These are phyloP conservation scores for Lathamus discolor DNA, from an alignment of 2,113 vertebrate genomes.

Conservation along the genomic window DNA sequence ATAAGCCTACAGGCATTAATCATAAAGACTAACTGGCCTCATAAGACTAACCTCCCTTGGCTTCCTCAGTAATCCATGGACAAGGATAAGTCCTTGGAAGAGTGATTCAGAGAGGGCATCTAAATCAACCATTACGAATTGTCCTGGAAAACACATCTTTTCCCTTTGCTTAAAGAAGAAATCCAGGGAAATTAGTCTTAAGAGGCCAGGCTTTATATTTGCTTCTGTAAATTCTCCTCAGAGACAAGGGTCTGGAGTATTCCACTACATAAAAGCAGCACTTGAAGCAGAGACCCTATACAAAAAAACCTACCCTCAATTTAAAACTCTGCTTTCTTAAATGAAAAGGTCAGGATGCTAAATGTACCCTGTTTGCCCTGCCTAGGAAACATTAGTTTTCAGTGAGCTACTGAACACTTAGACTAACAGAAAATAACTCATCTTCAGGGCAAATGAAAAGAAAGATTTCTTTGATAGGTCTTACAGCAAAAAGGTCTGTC, in stretches of 20 bases:
- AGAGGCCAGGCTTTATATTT: not conserved
- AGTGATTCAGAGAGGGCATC: not conserved
- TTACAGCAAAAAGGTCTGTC: not conserved
- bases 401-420: not conserved
- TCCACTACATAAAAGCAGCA: not conserved
- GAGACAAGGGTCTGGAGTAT: not conserved
- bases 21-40: constrained; percentile 23
- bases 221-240: not conserved
- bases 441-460: not conserved
- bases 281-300: not conserved
- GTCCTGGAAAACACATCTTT: not conserved
- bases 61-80: not conserved
- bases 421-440: not conserved
- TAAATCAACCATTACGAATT: not conserved
- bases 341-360: not conserved
- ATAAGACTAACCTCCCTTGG: constrained; percentile 19
- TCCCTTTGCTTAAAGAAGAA: not conserved
- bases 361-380: not conserved
- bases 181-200: not conserved
- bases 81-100: constrained; percentile 10
- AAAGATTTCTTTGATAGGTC: not conserved
- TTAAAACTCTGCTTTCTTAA: not conserved
- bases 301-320: not conserved
- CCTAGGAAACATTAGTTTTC: not conserved
- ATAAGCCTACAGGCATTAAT: constrained; percentile 17